These are phyloP conservation scores for honey bee (Apis mellifera) DNA, from an alignment of 1,140 invertebrate genomes.

Conservation along the genomic window DNA sequence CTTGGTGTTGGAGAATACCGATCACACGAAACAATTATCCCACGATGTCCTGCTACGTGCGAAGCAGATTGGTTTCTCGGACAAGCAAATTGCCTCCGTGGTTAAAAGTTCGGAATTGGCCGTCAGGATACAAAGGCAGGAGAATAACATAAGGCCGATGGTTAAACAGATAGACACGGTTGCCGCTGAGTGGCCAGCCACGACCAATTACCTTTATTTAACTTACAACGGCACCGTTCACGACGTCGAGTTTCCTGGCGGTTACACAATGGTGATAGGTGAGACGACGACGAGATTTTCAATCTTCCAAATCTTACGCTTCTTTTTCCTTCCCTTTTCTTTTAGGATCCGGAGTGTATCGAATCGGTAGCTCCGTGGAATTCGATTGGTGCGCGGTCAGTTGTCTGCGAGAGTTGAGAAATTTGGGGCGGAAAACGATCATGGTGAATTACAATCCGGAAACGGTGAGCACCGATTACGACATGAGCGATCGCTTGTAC, in stretches of 20 bases:
- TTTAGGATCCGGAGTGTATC: slow-evolving; percentile 96
- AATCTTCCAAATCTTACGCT: neutral
- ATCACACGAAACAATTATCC: slow-evolving; percentile 83
- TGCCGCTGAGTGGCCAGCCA: slow-evolving; percentile 99
- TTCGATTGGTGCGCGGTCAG: slow-evolving; percentile 99
- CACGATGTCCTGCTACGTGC: slow-evolving; percentile 87
- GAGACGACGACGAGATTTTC: too few species aligned
- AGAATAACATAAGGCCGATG: slow-evolving; percentile 90
- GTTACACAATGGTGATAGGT: slow-evolving; percentile 92
- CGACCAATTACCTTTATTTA: slow-evolving; percentile 98
- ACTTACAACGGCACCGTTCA: slow-evolving; percentile 96
- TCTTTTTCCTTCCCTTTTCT: neutral
- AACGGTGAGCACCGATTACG: slow-evolving; percentile 99
- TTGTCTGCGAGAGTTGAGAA: slow-evolving; percentile 94
- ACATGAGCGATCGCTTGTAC: slow-evolving; percentile 99
- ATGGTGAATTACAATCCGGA: slow-evolving; percentile 99
- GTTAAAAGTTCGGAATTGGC: slow-evolving; percentile 93
- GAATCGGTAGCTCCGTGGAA: slow-evolving; percentile 99
- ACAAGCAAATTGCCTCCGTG: slow-evolving; percentile 96
- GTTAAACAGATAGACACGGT: slow-evolving; percentile 99
- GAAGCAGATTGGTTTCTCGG: slow-evolving; percentile 98
- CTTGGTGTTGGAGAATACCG: slow-evolving; percentile 84
- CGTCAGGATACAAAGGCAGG: slow-evolving; percentile 88
- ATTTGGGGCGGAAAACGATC: slow-evolving; percentile 94
- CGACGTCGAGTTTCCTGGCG: slow-evolving; percentile 92